Evolutionary conservation across 2,888 invertebrate genomes (phyloP).

Genomic region (Cremastobaeus sp.): DNA sequence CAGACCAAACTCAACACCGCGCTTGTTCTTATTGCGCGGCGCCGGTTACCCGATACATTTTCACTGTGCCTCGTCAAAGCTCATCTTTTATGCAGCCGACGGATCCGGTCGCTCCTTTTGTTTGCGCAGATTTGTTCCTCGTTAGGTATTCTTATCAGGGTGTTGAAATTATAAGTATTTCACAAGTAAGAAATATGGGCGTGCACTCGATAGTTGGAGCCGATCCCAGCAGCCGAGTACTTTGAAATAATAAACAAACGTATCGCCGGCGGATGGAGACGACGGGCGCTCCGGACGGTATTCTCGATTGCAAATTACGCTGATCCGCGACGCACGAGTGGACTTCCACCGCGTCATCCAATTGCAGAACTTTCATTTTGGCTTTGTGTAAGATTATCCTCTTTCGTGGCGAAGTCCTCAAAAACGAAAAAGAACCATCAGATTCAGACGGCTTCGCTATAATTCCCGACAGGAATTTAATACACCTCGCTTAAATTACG

Average conservation of each 20-base stretch:
- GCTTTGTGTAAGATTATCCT: conserved; percentile 46
- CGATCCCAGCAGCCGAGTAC: too few relatives aligned
- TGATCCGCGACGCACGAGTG: conserved; percentile 27
- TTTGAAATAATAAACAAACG: conserved; percentile 23
- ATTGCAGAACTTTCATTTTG: conserved; percentile 26
- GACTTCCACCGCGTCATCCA: conserved; percentile 24
- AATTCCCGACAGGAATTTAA: conserved; percentile 29
- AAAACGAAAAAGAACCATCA: conserved; percentile 30
- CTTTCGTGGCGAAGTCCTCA: conserved; percentile 23
- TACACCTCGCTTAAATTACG: conserved; percentile 22
- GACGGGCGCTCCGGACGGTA: neutral
- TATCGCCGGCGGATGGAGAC: neutral
- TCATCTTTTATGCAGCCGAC: conserved; percentile 51
- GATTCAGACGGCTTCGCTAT: conserved; percentile 14
- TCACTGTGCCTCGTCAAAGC: conserved; percentile 32
- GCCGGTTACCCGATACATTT: conserved; percentile 19
- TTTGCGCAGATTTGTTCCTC: conserved; percentile 15
- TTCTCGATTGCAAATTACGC: conserved; percentile 18
- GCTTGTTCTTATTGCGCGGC: conserved; percentile 29
- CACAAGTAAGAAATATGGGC: conserved; percentile 7
- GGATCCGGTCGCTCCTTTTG: conserved; percentile 17
- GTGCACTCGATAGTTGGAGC: conserved; percentile 3
- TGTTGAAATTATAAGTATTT: conserved; percentile 28
- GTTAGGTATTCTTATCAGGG: conserved; percentile 32
- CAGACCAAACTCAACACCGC: neutral